Evolutionary conservation across 2,888 invertebrate species (phyloP).

Genomic region (Phaonia tiefii): DNA sequence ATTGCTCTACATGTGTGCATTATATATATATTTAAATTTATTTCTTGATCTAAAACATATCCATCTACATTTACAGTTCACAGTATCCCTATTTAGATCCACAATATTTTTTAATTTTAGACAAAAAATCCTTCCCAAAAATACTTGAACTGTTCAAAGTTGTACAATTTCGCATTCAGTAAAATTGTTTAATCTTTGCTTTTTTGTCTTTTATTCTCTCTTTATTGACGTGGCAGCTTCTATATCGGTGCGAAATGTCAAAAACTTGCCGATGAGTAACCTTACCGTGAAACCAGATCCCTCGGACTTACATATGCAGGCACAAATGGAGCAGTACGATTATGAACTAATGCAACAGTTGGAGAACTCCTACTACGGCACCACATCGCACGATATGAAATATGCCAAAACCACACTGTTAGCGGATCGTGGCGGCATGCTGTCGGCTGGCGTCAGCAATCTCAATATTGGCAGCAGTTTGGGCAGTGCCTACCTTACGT

Average conservation of each 20-base stretch:
- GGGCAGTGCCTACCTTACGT: slow-evolving; percentile 66
- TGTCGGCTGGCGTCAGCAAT: slow-evolving; percentile 52
- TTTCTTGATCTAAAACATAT: no score
- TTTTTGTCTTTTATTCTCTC: slow-evolving; percentile 23
- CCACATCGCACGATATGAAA: slow-evolving; percentile 75
- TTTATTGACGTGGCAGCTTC: slow-evolving; percentile 82
- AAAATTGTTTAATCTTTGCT: no score
- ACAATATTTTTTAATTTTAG: no score
- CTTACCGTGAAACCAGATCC: slow-evolving; percentile 80
- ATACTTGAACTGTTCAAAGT: no score
- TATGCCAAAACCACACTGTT: slow-evolving; percentile 78
- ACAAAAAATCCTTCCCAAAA: no score
- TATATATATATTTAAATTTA: no score
- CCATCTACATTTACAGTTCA: no score
- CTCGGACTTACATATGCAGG: slow-evolving; percentile 72
- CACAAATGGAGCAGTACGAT: slow-evolving; percentile 60
- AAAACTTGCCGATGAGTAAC: slow-evolving; percentile 79
- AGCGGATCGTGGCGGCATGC: slow-evolving; percentile 71
- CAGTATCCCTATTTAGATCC: no score
- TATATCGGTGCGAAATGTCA: slow-evolving; percentile 83
- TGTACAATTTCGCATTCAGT: no score
- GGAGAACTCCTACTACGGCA: slow-evolving; percentile 78
- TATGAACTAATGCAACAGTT: slow-evolving; percentile 76
- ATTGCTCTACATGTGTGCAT: no score
- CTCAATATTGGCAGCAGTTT: slow-evolving; percentile 45